Conservation (phyloP, 2,888 invertebrate genomes). For the Synergus gifuensis region DNA sequence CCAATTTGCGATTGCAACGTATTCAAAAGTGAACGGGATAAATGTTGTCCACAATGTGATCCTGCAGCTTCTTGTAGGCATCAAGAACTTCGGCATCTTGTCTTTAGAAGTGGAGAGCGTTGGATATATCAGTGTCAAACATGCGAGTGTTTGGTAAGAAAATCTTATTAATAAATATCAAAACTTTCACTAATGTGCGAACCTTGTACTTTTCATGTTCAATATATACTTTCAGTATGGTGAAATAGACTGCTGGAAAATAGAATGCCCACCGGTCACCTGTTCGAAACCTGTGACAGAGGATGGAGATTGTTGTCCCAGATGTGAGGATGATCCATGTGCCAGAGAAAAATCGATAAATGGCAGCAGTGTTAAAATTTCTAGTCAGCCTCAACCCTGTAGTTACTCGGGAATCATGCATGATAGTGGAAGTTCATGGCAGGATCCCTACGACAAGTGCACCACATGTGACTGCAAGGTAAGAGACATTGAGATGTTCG, state of each 20-base stretch:
- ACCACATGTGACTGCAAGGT: conserved; percentile 88
- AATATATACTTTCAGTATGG: conserved; percentile 81
- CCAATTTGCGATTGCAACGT: conserved; percentile 85
- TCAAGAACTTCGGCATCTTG: conserved; percentile 87
- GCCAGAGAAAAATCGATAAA: conserved; percentile 71
- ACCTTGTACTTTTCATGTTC: background rate
- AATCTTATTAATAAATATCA: background rate
- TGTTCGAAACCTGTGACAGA: conserved; percentile 83
- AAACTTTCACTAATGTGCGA: background rate
- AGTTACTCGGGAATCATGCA: conserved; percentile 82
- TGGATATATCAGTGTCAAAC: conserved; percentile 96
- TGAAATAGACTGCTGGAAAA: conserved; percentile 93
- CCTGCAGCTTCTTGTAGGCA: conserved; percentile 86
- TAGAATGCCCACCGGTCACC: conserved; percentile 87
- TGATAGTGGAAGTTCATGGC: conserved; percentile 81
- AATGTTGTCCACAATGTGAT: conserved; percentile 91
- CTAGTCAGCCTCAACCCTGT: conserved; percentile 79
- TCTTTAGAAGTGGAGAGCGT: conserved; percentile 89
- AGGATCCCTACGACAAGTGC: conserved; percentile 83
- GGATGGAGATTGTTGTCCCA: conserved; percentile 85
- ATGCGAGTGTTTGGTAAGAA: conserved; percentile 91
- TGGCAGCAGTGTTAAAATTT: conserved; percentile 74
- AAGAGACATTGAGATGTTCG: conserved; percentile 69
- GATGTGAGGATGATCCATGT: conserved; percentile 84
- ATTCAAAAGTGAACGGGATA: conserved; percentile 79